These are phyloP conservation scores for Okapia johnstoni DNA, from an alignment of 2,113 vertebrate species.

Conservation along the genomic window DNA sequence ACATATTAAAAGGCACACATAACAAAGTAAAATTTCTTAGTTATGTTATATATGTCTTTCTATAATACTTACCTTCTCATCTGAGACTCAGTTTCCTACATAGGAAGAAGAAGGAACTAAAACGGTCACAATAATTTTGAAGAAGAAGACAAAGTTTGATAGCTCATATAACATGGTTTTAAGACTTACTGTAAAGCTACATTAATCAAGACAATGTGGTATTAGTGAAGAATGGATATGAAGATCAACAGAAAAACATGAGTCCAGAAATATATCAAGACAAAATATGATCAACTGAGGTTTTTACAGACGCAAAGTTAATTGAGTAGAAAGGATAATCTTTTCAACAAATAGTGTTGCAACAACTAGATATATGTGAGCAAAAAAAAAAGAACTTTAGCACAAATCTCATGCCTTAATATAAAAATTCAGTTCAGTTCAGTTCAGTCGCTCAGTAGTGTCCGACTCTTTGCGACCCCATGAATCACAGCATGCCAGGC, in stretches of 20 bases:
- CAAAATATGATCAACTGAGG: background rate
- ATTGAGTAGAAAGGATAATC: background rate
- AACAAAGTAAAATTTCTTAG: background rate
- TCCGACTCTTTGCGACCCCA: too few species aligned
- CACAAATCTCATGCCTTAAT: background rate
- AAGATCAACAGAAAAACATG: background rate
- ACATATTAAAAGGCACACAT: background rate
- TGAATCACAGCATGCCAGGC: too few species aligned
- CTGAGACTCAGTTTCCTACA: background rate
- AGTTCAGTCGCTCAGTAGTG: too few species aligned
- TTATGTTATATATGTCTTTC: background rate
- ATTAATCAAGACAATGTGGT: background rate
- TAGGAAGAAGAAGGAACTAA: background rate
- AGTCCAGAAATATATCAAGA: background rate
- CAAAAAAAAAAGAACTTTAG: background rate
- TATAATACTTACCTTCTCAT: background rate
- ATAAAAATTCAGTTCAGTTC: too few species aligned
- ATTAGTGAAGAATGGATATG: background rate
- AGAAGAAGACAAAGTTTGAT: background rate
- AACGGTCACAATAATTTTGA: background rate
- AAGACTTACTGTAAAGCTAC: background rate
- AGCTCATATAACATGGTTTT: background rate
- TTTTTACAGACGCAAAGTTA: background rate
- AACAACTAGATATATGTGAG: background rate
- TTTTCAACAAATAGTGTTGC: background rate